Evolutionary conservation across 2,888 invertebrate species (phyloP).

Genomic region (Pyrrhia umbra): DNA sequence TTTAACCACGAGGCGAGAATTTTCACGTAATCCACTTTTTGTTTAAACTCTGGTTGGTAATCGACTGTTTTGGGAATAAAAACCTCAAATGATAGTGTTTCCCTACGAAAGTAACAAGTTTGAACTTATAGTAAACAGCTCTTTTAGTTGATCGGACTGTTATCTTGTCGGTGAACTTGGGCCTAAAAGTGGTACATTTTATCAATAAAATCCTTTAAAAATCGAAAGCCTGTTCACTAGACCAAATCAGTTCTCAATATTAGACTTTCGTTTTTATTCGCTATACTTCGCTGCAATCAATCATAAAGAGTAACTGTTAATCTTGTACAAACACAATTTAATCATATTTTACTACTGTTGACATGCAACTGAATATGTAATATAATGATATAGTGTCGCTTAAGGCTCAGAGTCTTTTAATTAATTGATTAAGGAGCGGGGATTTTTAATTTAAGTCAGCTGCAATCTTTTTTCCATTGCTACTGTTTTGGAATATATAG

Average conservation of each 20-base stretch:
- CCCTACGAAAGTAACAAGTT: no score
- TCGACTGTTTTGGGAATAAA: no score
- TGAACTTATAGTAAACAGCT: no score
- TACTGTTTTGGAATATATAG: no score
- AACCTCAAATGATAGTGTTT: no score
- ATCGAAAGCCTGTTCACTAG: slow-evolving; percentile 13
- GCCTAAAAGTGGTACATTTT: no score
- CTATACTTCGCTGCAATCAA: slow-evolving; percentile 33
- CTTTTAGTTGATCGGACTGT: no score
- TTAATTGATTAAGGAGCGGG: slow-evolving; percentile 25
- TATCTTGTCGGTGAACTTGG: no score
- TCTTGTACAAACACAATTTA: slow-evolving; percentile 68
- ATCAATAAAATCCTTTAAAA: slow-evolving; percentile 2
- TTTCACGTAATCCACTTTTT: no score
- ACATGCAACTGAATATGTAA: slow-evolving; percentile 63
- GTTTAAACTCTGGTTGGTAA: no score
- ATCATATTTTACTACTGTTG: slow-evolving; percentile 77
- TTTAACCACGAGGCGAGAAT: no score
- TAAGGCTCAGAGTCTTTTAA: slow-evolving; percentile 70
- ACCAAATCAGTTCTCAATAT: slow-evolving; percentile 21
- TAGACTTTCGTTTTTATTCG: slow-evolving; percentile 34
- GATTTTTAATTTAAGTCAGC: slow-evolving; percentile 10
- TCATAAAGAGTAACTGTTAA: slow-evolving; percentile 9
- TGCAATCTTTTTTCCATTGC: no score
- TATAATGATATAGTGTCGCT: slow-evolving; percentile 70